Evolutionary conservation across 2,888 invertebrate genomes (phyloP).

Genomic region (Eupithecia centaureata): DNA sequence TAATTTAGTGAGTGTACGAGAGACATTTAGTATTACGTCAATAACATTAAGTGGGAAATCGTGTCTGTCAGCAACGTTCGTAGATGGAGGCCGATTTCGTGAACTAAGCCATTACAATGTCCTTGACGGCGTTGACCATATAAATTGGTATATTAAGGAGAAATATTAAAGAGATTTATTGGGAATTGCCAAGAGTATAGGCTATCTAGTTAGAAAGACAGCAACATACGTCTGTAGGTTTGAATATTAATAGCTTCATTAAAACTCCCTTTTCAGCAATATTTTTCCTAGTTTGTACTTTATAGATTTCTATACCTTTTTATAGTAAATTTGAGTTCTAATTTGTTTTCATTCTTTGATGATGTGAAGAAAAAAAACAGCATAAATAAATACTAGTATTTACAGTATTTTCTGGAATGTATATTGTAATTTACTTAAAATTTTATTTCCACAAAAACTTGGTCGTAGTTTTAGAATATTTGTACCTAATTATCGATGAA

Average conservation of each 20-base stretch:
- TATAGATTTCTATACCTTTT: background rate
- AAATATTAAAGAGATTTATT: constrained; percentile 44
- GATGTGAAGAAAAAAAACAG: no score
- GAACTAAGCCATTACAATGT: constrained; percentile 50
- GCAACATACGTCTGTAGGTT: background rate
- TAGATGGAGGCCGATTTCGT: constrained; percentile 53
- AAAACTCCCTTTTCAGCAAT: background rate
- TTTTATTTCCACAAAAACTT: no score
- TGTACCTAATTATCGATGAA: background rate
- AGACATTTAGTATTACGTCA: constrained; percentile 45
- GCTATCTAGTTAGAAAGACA: constrained; percentile 33
- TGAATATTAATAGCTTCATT: constrained; percentile 3
- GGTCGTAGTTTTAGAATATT: background rate
- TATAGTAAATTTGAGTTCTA: no score
- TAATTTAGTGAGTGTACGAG: constrained; percentile 4
- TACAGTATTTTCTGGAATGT: no score
- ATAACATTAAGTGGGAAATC: constrained; percentile 71
- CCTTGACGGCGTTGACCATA: constrained; percentile 46
- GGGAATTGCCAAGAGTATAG: constrained; percentile 38
- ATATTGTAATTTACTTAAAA: no score
- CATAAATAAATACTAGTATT: no score
- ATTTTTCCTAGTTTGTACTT: background rate
- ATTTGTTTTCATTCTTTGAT: no score
- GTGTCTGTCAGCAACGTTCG: constrained; percentile 61
- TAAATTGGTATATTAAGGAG: constrained; percentile 47